Evolutionary conservation across 2,888 invertebrate genomes (phyloP).

Genomic region (Standfussiana lucernea): DNA sequence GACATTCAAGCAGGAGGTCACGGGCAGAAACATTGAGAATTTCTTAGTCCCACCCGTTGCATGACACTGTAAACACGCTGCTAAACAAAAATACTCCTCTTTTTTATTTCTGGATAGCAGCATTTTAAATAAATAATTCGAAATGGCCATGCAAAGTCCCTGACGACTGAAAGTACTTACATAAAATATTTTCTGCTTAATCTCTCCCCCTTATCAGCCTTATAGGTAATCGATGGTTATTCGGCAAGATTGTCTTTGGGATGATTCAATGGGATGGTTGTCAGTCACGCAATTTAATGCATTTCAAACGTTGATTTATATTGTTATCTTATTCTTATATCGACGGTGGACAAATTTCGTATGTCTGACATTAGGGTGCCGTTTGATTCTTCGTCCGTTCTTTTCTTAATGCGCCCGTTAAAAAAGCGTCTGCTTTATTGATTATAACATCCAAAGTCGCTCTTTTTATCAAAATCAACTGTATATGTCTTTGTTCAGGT

Average conservation of each 20-base stretch:
- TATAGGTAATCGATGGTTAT: background rate
- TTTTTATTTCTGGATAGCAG: background rate
- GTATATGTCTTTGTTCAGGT: slow-evolving; percentile 90
- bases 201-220: background rate
- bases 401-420: too few relatives aligned
- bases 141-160: background rate
- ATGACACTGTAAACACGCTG: background rate
- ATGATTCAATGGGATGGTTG: slow-evolving; percentile 17
- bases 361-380: background rate
- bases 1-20: background rate
- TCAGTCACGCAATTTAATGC: slow-evolving; percentile 11
- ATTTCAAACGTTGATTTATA: background rate
- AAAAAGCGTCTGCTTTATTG: background rate
- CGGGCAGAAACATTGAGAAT: background rate
- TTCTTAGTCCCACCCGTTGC: background rate
- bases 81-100: background rate
- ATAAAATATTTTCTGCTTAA: background rate
- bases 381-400: background rate
- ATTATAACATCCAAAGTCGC: background rate
- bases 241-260: background rate
- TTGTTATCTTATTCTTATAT: background rate
- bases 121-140: background rate
- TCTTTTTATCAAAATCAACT: background rate
- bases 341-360: background rate
- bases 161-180: background rate